Evolutionary conservation across 2,113 vertebrate genomes (phyloP).

Genomic region (Diphyllodes magnificus): DNA sequence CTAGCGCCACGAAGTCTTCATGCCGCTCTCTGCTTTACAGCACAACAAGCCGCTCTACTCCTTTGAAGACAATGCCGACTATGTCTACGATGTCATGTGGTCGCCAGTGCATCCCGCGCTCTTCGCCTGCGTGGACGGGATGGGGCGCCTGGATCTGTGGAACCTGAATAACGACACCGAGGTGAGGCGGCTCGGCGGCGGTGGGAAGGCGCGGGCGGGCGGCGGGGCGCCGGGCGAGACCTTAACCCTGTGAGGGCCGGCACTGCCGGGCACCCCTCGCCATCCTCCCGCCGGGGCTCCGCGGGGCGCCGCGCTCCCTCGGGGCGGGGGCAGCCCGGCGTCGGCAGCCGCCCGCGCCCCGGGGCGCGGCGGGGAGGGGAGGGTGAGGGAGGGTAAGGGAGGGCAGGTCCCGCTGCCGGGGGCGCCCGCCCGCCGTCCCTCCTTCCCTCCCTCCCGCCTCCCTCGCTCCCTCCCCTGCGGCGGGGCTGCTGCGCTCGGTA

Average conservation of each 20-base stretch:
- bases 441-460: background rate
- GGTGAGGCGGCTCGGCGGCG: constrained; percentile 73
- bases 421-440: too few relatives aligned
- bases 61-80: constrained; percentile 98
- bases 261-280: background rate
- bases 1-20: constrained; percentile 94
- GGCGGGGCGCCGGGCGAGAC: background rate
- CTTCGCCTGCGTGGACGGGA: constrained; percentile 94
- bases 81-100: constrained; percentile 98
- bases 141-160: constrained; percentile 96
- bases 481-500: background rate
- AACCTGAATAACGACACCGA: constrained; percentile 98
- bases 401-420: too few relatives aligned
- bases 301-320: background rate
- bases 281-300: background rate
- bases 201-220: background rate
- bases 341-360: background rate
- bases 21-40: constrained; percentile 77
- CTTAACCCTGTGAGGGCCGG: background rate
- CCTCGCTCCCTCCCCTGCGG: background rate
- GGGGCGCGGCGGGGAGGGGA: too few relatives aligned
- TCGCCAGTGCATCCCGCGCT: constrained; percentile 91
- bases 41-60: constrained; percentile 98
- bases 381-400: too few relatives aligned
- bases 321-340: background rate